Evolutionary conservation across 2,797 vertebrate species (phyloP).

Genomic region (Sebastes glaucus): DNA sequence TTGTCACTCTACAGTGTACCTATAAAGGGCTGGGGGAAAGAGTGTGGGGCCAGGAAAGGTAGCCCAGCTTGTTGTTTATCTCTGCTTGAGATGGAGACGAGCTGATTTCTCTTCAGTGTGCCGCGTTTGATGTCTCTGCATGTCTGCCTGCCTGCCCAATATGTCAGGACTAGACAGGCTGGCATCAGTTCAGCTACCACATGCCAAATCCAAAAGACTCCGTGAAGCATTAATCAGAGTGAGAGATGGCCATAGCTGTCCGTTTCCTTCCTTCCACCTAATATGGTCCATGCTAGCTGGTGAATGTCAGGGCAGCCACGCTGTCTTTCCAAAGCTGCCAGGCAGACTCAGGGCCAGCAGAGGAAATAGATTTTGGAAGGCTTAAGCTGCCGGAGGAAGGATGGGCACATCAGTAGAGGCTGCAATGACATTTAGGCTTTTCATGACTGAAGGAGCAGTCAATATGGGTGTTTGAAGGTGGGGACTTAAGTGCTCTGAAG

Average conservation of each 20-base stretch:
- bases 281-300: constrained; percentile 37
- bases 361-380: constrained; percentile 42
- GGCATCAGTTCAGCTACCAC: constrained; percentile 51
- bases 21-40: neutral
- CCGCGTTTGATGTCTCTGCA: constrained; percentile 41
- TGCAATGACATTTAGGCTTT: constrained; percentile 43
- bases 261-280: constrained; percentile 42
- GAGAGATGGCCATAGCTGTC: constrained; percentile 49
- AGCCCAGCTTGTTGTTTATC: constrained; percentile 23
- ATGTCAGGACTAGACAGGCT: constrained; percentile 63
- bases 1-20: no score
- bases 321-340: constrained; percentile 26
- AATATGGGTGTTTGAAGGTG: constrained; percentile 15
- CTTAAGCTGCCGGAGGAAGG: constrained; percentile 32
- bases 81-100: constrained; percentile 30
- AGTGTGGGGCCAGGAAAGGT: neutral
- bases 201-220: constrained; percentile 61
- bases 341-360: constrained; percentile 32
- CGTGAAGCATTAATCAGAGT: constrained; percentile 62
- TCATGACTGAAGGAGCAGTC: constrained; percentile 10
- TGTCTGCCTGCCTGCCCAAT: constrained; percentile 55
- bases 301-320: constrained; percentile 38
- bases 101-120: constrained; percentile 34
- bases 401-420: constrained; percentile 32
- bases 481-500: neutral